These are phyloP conservation scores for Lasaia peninsularis DNA, from an alignment of 1,140 invertebrate genomes.

Conservation along the genomic window DNA sequence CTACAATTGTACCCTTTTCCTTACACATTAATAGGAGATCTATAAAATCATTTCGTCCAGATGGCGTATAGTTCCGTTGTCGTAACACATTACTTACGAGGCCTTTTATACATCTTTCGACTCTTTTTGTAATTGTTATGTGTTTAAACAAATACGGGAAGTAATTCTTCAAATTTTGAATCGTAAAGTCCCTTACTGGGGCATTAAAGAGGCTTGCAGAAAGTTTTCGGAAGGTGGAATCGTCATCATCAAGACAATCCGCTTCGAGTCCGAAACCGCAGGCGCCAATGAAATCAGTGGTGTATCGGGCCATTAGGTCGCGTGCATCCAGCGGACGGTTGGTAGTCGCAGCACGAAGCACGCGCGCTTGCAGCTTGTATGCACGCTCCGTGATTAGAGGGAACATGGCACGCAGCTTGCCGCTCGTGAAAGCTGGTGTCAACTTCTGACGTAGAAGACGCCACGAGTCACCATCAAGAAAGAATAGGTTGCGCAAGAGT, in stretches of 20 bases:
- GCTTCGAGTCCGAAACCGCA: conserved; percentile 51
- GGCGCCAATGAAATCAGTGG: conserved; percentile 57
- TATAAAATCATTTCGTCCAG: conserved; percentile 73
- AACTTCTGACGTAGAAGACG: conserved; percentile 39
- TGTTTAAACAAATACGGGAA: conserved; percentile 35
- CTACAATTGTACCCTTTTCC: conserved; percentile 44
- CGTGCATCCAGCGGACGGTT: conserved; percentile 34
- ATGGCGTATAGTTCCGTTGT: conserved; percentile 32
- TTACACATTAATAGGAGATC: conserved; percentile 77
- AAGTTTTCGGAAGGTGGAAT: conserved; percentile 42
- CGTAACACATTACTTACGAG: conserved; percentile 30
- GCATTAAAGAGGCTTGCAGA: conserved; percentile 42
- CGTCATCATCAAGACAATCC: conserved; percentile 39
- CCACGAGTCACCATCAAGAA: conserved; percentile 72
- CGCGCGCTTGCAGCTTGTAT: conserved; percentile 39
- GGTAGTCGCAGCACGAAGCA: conserved; percentile 15
- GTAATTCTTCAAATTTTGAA: conserved; percentile 29
- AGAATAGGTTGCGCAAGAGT: conserved; percentile 40
- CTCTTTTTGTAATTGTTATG: conserved; percentile 19
- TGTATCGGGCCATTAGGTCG: conserved; percentile 31
- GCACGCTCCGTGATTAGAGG: conserved; percentile 46
- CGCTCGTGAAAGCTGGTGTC: conserved; percentile 65
- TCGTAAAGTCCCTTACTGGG: conserved; percentile 16
- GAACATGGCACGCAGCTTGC: conserved; percentile 36
- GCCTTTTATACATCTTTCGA: conserved; percentile 26